A percentile compares a stretch with the other conserved stretches of the same genome.
Conservation (phyloP, 2,113 vertebrate genomes). For the Pelusios castaneus region DNA sequence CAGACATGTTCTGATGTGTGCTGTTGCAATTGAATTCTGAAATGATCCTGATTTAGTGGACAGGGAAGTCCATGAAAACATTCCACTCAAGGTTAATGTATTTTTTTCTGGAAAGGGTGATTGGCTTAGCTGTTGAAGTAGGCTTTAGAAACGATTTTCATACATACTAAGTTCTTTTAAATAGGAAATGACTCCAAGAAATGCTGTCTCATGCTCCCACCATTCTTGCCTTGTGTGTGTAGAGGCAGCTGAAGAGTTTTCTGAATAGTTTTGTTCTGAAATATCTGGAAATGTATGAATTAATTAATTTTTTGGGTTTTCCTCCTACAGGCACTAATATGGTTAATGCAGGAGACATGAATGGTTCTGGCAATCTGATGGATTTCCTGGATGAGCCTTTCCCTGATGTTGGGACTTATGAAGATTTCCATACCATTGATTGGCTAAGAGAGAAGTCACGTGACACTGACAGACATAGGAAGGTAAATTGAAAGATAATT, state of each 20-base stretch:
- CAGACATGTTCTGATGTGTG: not conserved
- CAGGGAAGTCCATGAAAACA: not conserved
- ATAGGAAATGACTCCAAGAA: not conserved
- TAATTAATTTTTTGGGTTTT: not conserved
- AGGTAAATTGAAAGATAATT: slow-evolving; percentile 90
- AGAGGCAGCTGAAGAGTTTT: not conserved
- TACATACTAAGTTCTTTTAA: not conserved
- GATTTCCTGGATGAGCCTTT: slow-evolving; percentile 97
- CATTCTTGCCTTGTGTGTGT: not conserved
- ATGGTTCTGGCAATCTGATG: slow-evolving; percentile 92
- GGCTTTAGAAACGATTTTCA: not conserved
- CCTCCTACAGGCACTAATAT: slow-evolving; percentile 78
- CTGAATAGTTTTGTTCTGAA: not conserved
- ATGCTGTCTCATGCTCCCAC: not conserved
- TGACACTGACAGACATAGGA: slow-evolving; percentile 95
- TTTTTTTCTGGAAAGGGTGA: not conserved
- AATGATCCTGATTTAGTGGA: not conserved
- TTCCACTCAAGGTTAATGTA: not conserved
- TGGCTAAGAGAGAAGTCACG: slow-evolving; percentile 97
- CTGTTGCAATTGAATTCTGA: not conserved
- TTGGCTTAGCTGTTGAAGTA: not conserved
- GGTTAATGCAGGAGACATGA: slow-evolving; percentile 90
- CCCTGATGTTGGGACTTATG: slow-evolving; percentile 93
- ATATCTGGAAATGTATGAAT: not conserved
- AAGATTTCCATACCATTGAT: slow-evolving; percentile 98